Base-by-base conservation (phyloP, 2,113 vertebrate genomes). In the Zeus faber region DNA sequence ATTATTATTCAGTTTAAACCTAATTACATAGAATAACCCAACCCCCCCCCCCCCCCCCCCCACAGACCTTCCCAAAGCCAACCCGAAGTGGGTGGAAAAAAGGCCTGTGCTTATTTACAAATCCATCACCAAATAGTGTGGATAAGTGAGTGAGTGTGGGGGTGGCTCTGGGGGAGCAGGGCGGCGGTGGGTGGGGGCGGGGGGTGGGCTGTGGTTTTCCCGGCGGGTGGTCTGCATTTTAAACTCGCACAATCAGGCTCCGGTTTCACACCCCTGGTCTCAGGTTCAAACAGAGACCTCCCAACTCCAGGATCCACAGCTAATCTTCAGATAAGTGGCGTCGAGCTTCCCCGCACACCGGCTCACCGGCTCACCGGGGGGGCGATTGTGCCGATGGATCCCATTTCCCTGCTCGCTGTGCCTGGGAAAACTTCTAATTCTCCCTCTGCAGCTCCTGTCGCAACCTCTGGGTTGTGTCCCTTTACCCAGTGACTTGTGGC, bases 201-300 rank as follows among this genome's bases (percentile, higher is more conserved):
- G 39, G 39, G 41, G 5, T 2, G 39, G 31, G 62, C 22, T n/a
- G n/a, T n/a, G 43, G 48, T 55, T 75, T 67, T 72, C 72, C 67
- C 70, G 14, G 67, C 57, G 58, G 77, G 80, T 75, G 83, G 81
- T 82, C 77, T 65, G 29, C 58, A 63, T 76, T 76, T 80, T 58
- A 65, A 71, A 59, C 70, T 39, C 4, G 13, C 58, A 70, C 70
- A 79, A 70, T 83, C 70, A 78, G 68, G 66, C 77, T 87, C 70
- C 62, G 41, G 83, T 86, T 86, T 86, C 80, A 76, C 76, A 77
- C 79, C 67, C 70, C 78, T 74, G 76, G 70, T 83, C 78, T 84
- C 66, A 37, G 61, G 70, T 81, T 79, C 54, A 73, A 70, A 67
- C 62, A 23, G 24, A 79, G 81, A 84, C 85, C 85, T 80, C 83